A percentile compares a stretch with the other conserved stretches of the same genome.
phyloP scores from a whole-genome alignment of 2,113 vertebrate genomes.

The Probosciger aterrimus region DNA sequence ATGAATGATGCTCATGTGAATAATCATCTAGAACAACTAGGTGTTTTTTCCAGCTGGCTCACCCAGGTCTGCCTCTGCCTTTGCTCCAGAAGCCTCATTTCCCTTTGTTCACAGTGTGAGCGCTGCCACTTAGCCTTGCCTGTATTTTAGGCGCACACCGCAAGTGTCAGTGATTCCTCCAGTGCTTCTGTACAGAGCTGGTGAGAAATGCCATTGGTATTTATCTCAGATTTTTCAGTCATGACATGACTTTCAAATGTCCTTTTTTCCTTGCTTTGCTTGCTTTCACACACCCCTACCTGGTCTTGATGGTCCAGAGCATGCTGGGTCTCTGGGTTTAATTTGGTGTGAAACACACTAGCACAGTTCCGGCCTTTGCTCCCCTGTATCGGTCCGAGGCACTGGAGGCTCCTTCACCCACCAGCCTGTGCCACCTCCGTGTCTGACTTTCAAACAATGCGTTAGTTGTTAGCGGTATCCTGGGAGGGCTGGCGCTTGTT shows the following conservation, averaged over 20 bases:
- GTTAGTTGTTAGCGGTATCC: background rate
- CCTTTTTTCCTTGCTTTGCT: background rate
- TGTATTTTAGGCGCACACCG: background rate
- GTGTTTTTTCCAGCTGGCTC: background rate
- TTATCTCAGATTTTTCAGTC: background rate
- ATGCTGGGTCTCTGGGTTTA: background rate
- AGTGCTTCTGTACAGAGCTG: background rate
- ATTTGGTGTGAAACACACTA: background rate
- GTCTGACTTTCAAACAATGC: background rate
- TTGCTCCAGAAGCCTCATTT: background rate
- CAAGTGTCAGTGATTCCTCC: background rate
- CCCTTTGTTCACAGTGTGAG: background rate
- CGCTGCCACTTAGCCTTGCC: background rate
- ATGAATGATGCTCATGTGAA: background rate
- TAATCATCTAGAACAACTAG: background rate
- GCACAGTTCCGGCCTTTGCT: background rate
- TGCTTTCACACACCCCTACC: background rate
- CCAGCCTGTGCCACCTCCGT: background rate
- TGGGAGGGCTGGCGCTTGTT: background rate
- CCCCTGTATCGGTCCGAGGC: rapidly evolving
- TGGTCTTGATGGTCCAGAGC: background rate
- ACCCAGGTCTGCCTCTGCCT: background rate
- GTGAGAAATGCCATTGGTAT: background rate
- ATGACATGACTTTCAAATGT: background rate
- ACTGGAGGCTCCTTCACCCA: background rate